These are phyloP conservation scores for Tragelaphus scriptus DNA, from an alignment of 2,113 vertebrate genomes.

Conservation along the genomic window DNA sequence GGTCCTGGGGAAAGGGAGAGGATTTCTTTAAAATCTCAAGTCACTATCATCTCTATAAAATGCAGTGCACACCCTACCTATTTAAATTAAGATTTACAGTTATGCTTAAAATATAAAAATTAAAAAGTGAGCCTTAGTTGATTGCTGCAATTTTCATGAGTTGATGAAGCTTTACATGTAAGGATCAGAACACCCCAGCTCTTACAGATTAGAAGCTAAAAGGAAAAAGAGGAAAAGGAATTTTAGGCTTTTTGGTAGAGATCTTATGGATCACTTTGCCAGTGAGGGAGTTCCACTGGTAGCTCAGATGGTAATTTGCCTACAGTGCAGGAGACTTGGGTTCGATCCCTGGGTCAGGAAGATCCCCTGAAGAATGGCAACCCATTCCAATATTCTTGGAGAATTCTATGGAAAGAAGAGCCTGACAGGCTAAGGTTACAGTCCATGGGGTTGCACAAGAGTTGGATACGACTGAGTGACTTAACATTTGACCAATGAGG, in stretches of 20 bases:
- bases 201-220: not conserved
- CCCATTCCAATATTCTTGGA: not conserved
- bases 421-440: not conserved
- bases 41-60: not conserved
- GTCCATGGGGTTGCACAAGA: not conserved
- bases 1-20: not conserved
- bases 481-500: not conserved
- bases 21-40: not conserved
- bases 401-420: not conserved
- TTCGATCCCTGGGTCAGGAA: not conserved
- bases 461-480: not conserved
- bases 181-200: not conserved
- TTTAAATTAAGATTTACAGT: conserved; percentile 27
- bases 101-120: conserved; percentile 37
- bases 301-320: not conserved
- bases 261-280: not conserved
- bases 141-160: conserved; percentile 12
- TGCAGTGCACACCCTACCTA: not conserved
- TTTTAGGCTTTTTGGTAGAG: not conserved
- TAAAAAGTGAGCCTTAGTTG: conserved; percentile 16
- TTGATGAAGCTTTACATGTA: conserved; percentile 22
- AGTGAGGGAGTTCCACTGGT: not conserved
- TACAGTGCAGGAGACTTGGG: not conserved
- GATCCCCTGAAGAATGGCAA: not conserved
- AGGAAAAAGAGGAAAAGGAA: not conserved